Conservation (phyloP, 2,113 vertebrate genomes). For the Syrmaticus mikado region DNA sequence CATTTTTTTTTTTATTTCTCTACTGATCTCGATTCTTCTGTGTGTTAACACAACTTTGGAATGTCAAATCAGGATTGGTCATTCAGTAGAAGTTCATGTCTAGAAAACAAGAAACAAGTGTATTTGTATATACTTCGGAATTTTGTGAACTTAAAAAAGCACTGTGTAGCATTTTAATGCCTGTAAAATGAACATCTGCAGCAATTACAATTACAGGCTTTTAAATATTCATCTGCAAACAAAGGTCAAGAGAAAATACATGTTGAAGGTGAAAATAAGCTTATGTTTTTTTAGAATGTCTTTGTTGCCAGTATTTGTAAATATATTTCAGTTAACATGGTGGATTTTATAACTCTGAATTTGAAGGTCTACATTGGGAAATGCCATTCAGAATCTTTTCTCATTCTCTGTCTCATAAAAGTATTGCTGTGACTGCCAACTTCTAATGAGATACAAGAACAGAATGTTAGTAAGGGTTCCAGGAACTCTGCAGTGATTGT, state of each 20-base stretch:
- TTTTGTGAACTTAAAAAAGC: neutral
- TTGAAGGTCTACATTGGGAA: neutral
- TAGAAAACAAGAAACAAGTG: neutral
- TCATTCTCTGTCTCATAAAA: neutral
- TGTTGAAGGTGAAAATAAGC: neutral
- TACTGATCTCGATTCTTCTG: neutral
- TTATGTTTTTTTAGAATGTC: neutral
- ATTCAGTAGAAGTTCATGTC: neutral
- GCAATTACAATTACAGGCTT: neutral
- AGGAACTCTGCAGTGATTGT: neutral
- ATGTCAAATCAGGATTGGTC: neutral
- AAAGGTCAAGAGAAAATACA: neutral
- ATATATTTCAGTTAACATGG: neutral
- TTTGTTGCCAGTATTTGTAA: neutral
- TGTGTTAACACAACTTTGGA: neutral
- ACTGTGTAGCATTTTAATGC: neutral
- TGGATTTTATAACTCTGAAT: neutral
- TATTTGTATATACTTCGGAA: neutral
- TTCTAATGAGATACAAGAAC: neutral
- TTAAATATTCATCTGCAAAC: neutral
- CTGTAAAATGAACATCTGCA: neutral
- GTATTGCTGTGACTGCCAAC: neutral
- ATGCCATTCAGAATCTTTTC: neutral
- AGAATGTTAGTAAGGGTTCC: neutral
- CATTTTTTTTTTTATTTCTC: neutral